Percentiles rank a stretch among this genome's conserved stretches.
Conservation (phyloP, 2,888 invertebrate species). For the Scaeva pyrastri region DNA sequence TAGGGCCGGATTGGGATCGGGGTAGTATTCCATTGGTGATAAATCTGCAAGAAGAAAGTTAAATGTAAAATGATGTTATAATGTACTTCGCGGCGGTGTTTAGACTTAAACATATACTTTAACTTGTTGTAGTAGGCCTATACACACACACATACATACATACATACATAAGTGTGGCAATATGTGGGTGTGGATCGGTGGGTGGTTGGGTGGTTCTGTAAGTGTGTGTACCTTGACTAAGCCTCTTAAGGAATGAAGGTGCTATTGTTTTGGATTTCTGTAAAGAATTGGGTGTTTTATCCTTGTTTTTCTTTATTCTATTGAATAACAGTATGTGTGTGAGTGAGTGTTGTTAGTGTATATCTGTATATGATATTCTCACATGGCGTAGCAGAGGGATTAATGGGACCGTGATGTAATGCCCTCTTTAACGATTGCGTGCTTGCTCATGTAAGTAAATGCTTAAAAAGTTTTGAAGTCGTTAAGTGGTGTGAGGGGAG, state of each 20-base stretch:
- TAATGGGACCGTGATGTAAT: conserved; percentile 32
- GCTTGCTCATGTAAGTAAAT: conserved; percentile 38
- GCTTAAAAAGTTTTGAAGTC: conserved; percentile 26
- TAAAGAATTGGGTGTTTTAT: not conserved
- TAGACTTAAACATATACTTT: not conserved
- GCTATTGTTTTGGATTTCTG: conserved; percentile 33
- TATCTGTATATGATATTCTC: conserved; percentile 10
- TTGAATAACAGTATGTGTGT: not conserved
- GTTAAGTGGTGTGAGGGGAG: not conserved
- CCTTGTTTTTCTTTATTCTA: not conserved
- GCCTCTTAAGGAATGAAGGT: not conserved
- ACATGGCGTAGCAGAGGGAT: conserved; percentile 43
- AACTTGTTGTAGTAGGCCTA: not conserved
- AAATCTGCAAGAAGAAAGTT: conserved; percentile 79
- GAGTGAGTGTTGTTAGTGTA: not conserved
- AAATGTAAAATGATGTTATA: conserved; percentile 58
- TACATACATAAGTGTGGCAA: too few relatives aligned
- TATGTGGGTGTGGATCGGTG: not conserved
- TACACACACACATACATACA: too few relatives aligned
- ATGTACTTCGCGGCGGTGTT: conserved; percentile 42
- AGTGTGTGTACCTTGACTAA: not conserved
- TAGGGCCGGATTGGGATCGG: conserved; percentile 86
- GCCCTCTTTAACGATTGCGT: conserved; percentile 10
- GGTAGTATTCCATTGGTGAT: conserved; percentile 83
- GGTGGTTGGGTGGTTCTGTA: too few relatives aligned